Conservation (phyloP, 2,888 invertebrate species). For the Poecilobothrus nobilitatus region DNA sequence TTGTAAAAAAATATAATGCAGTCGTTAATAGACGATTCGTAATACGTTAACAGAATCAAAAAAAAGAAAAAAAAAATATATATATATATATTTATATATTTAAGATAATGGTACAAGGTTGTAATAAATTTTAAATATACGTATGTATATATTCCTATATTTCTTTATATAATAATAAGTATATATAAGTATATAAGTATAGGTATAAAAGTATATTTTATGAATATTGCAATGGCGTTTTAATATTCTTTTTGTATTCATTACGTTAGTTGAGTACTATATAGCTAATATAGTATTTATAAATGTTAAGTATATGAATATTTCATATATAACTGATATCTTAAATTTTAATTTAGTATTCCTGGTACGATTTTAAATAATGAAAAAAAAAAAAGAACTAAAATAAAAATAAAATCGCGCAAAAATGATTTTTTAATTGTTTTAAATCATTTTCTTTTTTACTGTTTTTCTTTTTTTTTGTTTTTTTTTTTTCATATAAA, state of each 20-base stretch:
- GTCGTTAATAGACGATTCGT: no score
- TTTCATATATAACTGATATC: no score
- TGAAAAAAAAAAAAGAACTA: neutral
- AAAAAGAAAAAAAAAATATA: no score
- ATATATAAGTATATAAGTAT: no score
- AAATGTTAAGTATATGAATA: no score
- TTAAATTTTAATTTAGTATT: neutral
- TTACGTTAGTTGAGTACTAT: neutral
- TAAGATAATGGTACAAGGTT: slow-evolving; percentile 1
- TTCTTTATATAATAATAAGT: no score
- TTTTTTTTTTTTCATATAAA: neutral
- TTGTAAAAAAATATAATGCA: neutral
- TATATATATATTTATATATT: neutral
- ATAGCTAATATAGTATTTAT: neutral
- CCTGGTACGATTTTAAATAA: neutral
- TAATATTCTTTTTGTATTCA: neutral
- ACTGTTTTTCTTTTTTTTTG: no score
- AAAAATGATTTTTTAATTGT: neutral
- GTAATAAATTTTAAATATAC: neutral
- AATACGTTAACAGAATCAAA: no score
- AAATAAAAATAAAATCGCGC: neutral
- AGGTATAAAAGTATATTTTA: no score
- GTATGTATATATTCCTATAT: no score
- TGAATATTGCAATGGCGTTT: no score
- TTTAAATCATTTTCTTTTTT: neutral